phyloP scores from a whole-genome alignment of 2,888 invertebrate species.

The Polietes domitor region DNA sequence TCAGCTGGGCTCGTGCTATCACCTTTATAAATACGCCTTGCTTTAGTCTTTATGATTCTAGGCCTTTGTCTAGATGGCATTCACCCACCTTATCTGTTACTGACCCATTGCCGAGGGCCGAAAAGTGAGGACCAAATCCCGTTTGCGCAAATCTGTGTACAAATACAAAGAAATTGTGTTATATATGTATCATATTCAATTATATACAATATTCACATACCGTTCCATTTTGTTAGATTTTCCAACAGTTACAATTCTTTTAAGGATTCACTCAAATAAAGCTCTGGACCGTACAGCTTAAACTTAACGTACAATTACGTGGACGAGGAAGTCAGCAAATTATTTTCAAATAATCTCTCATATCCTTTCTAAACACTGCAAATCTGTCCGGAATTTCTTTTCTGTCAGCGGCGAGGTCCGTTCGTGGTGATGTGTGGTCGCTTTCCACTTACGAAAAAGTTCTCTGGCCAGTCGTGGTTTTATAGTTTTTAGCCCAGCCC shows the following conservation, averaged over 20 bases:
- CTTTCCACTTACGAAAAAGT: too few species aligned
- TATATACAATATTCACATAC: too few species aligned
- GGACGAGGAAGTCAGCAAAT: slow-evolving; percentile 74
- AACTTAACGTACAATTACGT: slow-evolving; percentile 71
- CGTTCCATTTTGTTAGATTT: slow-evolving; percentile 74
- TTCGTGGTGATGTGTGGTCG: too few species aligned
- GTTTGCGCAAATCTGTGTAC: slow-evolving; percentile 51
- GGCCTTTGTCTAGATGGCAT: too few species aligned
- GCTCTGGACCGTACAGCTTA: not conserved
- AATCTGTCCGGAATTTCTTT: not conserved
- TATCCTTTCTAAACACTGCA: slow-evolving; percentile 72
- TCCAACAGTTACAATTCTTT: too few species aligned
- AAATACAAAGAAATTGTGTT: slow-evolving; percentile 29
- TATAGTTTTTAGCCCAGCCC: too few species aligned
- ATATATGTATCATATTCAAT: too few species aligned
- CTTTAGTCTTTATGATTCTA: too few species aligned
- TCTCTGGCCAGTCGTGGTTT: too few species aligned
- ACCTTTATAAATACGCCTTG: too few species aligned
- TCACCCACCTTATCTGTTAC: slow-evolving; percentile 88
- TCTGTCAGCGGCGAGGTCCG: too few species aligned
- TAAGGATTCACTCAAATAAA: not conserved
- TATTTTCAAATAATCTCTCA: slow-evolving; percentile 71
- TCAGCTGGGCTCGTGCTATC: too few species aligned
- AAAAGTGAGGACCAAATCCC: slow-evolving; percentile 80
- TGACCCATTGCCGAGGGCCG: slow-evolving; percentile 84